phyloP scores from a whole-genome alignment of 2,888 invertebrate genomes.

The Aspidiotus destructor region DNA sequence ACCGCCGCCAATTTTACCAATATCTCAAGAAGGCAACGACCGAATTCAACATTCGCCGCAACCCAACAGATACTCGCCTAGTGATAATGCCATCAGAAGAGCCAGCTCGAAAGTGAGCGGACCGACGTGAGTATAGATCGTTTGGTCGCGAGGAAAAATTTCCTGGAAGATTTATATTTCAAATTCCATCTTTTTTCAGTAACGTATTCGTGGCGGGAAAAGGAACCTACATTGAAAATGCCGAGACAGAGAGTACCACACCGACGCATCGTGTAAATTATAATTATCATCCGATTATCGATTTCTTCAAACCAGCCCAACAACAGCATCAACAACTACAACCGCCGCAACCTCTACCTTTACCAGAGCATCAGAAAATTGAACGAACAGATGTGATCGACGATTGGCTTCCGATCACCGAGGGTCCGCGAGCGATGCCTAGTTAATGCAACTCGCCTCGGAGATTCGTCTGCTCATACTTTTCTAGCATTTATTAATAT shows the following conservation, averaged over 20 bases:
- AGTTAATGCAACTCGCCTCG: background rate
- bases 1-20: conserved; percentile 8
- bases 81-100: conserved; percentile 20
- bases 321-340: conserved; percentile 5
- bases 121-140: conserved; percentile 7
- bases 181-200: background rate
- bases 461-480: background rate
- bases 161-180: no score
- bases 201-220: conserved; percentile 17
- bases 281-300: conserved; percentile 73
- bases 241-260: conserved; percentile 13
- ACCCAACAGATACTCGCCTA: conserved; percentile 14
- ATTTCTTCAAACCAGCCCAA: conserved; percentile 50
- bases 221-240: conserved; percentile 11
- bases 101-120: conserved; percentile 15
- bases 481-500: background rate
- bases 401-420: conserved; percentile 37
- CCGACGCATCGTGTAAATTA: conserved; percentile 53
- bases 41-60: background rate
- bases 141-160: background rate
- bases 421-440: conserved; percentile 25
- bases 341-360: background rate
- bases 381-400: conserved; percentile 16
- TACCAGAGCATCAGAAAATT: conserved; percentile 6
- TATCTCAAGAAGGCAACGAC: conserved; percentile 13